Base-by-base conservation (phyloP, 2,113 vertebrate genomes). In the Capreolus pygargus region DNA sequence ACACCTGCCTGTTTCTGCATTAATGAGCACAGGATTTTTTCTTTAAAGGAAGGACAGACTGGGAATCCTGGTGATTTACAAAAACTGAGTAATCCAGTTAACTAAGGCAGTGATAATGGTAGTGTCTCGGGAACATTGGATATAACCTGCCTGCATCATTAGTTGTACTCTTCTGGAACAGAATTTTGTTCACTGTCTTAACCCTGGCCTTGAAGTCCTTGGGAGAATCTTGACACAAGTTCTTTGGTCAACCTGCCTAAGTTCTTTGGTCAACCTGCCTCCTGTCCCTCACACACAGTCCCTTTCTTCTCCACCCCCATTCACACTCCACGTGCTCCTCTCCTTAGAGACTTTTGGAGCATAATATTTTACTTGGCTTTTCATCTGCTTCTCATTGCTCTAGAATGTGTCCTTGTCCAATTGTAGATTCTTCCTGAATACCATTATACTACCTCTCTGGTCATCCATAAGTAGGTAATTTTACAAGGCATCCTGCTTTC, bases 51-150 rank as follows among this genome's bases (percentile, higher is more conserved):
- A 96, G 61, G 82, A 54, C 7, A 87, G 14, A 47, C 28, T 78
- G 60, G 54, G 76, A 87, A 93, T 81, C 58, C 54, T 52, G 14
- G 78, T 91, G 50, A 92, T 88, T 98, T 92, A 64, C 91, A 95
- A 85, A 93, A 93, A 54, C 52, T 54, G 33, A 17, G 1, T 25
- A 82, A 81, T 16, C 14, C 15, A 50, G 28, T 36, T 91, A 92
- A 78, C 50, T 92, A 60, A 97, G 55, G 86, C 61, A 87, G 30
- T 50, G 28, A 70, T 86, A 50, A 89, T 76, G n/a, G 54, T 50
- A 43, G 47, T 90, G 55, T 58, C 81, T 83, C 36, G n/a, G 84
- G 15, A 78, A 54, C 33, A 10, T 50, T 78, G 47, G 50, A 1
- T 86, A 10, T 52, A 81, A 55, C 52, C 60, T 91, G 57, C 52